Percentiles rank a stretch among this genome's conserved stretches.
phyloP scores from a whole-genome alignment of 2,797 vertebrate species.

The Limnodromus scolopaceus region DNA sequence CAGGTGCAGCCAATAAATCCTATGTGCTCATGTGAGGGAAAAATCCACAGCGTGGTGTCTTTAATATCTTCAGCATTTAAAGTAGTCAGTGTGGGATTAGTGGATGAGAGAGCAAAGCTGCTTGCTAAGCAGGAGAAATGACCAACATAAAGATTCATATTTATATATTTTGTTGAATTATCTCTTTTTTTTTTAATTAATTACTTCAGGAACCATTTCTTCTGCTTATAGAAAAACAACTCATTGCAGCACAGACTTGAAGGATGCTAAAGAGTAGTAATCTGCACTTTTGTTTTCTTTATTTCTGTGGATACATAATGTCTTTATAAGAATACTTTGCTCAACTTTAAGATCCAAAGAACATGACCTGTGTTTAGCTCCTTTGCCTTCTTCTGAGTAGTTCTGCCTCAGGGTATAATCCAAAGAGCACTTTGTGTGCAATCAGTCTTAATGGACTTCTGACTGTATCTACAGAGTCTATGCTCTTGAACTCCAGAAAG shows the following conservation, averaged over 20 bases:
- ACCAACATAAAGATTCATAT: fast-evolving
- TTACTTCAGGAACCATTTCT: neutral
- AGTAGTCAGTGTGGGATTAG: neutral
- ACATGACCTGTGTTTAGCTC: neutral
- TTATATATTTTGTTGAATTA: neutral
- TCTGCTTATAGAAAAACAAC: neutral
- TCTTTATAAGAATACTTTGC: neutral
- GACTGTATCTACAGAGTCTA: neutral
- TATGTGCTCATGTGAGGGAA: neutral
- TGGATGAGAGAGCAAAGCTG: neutral
- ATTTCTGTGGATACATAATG: neutral
- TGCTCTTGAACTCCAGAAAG: neutral
- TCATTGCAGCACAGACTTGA: neutral
- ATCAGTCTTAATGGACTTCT: neutral
- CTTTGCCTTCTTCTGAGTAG: neutral
- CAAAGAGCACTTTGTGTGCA: neutral
- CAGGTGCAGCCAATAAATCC: neutral
- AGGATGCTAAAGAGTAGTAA: neutral
- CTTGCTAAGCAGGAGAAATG: neutral
- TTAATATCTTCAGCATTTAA: neutral
- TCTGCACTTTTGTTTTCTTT: neutral
- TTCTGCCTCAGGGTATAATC: neutral
- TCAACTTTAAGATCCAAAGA: neutral
- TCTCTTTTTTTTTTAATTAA: neutral
- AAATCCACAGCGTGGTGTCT: neutral